phyloP scores from a whole-genome alignment of 2,113 vertebrate species.

The Antigone vipio region DNA sequence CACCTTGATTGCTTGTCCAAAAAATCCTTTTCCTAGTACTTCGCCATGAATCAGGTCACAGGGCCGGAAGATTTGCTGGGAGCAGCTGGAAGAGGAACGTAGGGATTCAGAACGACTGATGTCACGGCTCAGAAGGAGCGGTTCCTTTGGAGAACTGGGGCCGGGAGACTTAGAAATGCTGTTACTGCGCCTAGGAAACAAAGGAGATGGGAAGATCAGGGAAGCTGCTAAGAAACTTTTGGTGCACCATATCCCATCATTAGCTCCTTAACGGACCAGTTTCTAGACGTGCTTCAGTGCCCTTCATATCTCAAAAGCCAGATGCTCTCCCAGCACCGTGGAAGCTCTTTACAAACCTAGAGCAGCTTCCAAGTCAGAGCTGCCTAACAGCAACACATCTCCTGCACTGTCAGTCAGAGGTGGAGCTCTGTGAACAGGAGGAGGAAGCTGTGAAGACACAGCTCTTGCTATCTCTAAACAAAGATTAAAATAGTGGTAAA shows the following conservation, averaged over 20 bases:
- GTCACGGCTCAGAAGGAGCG: constrained; percentile 79
- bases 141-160: constrained; percentile 87
- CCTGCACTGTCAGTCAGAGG: neutral
- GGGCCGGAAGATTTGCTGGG: constrained; percentile 95
- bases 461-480: neutral
- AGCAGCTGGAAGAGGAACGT: constrained; percentile 86
- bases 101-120: constrained; percentile 94
- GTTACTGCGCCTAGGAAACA: constrained; percentile 85
- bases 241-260: neutral
- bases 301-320: neutral
- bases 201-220: neutral
- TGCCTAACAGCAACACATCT: neutral
- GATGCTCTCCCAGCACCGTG: neutral
- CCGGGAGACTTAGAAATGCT: constrained; percentile 93
- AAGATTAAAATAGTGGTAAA: neutral
- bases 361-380: neutral
- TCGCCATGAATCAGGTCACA: constrained; percentile 95
- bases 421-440: neutral
- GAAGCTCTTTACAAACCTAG: neutral
- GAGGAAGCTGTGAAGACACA: neutral
- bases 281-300: neutral
- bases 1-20: constrained; percentile 96
- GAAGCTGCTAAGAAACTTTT: neutral
- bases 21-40: constrained; percentile 95
- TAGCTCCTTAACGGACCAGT: neutral